These are phyloP conservation scores for Macquaria australasica DNA, from an alignment of 2,113 vertebrate genomes.

Conservation along the genomic window DNA sequence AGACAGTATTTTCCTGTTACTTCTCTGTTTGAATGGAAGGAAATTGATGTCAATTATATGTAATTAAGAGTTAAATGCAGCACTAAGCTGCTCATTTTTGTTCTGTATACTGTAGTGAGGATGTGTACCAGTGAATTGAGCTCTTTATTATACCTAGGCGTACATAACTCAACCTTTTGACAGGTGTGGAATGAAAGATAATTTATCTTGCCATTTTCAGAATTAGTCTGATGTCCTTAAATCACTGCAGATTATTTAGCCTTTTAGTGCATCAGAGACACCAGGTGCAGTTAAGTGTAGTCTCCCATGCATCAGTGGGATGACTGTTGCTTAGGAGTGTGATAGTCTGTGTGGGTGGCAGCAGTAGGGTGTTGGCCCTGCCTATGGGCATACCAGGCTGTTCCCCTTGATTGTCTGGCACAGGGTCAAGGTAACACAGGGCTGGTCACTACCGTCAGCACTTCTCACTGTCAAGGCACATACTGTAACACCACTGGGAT, in stretches of 20 bases:
- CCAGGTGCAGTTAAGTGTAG: conserved; percentile 54
- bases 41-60: conserved; percentile 45
- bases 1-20: conserved; percentile 19
- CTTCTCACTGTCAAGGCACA: conserved; percentile 21
- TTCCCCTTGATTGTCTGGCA: conserved; percentile 71
- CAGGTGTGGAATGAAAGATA: conserved; percentile 27
- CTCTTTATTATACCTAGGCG: conserved; percentile 15
- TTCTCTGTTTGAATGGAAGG: conserved; percentile 26
- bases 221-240: conserved; percentile 11
- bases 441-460: conserved; percentile 35
- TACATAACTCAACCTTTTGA: conserved; percentile 31
- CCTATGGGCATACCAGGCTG: conserved; percentile 46
- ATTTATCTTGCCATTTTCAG: conserved; percentile 12
- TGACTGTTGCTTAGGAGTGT: conserved; percentile 51
- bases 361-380: conserved; percentile 48
- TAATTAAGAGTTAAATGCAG: conserved; percentile 39
- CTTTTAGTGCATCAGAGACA: conserved; percentile 40
- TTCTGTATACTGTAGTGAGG: conserved; percentile 4
- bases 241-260: conserved; percentile 27
- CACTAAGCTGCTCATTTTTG: conserved; percentile 2
- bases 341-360: conserved; percentile 56
- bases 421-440: conserved; percentile 51
- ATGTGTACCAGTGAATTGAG: conserved; percentile 16
- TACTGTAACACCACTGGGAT: conserved; percentile 10
- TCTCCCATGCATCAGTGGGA: conserved; percentile 35